These are phyloP conservation scores for Mimas tiliae DNA, from an alignment of 2,888 invertebrate species.

Conservation along the genomic window DNA sequence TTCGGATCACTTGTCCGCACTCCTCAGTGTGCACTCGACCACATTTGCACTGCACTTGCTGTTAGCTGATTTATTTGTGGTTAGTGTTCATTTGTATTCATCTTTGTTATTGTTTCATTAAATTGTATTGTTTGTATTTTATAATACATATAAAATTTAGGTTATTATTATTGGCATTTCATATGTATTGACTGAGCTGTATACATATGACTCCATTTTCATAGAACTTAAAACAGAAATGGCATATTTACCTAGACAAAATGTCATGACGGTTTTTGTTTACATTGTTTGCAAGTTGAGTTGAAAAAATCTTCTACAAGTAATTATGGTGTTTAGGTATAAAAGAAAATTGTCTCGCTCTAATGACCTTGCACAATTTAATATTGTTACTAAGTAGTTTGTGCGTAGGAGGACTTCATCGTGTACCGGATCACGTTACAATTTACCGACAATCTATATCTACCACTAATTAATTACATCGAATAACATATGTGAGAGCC, in stretches of 20 bases:
- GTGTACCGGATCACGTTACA: constrained; percentile 3
- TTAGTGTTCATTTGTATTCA: neutral
- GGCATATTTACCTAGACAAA: too few relatives aligned
- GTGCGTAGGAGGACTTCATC: neutral
- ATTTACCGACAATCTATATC: neutral
- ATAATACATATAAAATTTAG: too few relatives aligned
- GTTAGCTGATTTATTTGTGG: neutral
- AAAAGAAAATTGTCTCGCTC: too few relatives aligned
- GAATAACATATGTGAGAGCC: neutral
- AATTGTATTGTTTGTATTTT: too few relatives aligned
- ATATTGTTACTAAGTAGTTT: neutral
- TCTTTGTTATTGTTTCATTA: neutral
- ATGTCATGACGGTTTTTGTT: too few relatives aligned
- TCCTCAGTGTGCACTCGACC: neutral
- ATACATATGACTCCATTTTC: too few relatives aligned
- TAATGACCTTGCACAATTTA: constrained; percentile 12
- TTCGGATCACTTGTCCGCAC: neutral
- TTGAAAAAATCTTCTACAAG: too few relatives aligned
- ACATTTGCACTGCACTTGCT: neutral
- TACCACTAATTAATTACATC: neutral
- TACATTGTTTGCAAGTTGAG: too few relatives aligned
- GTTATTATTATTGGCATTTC: too few relatives aligned
- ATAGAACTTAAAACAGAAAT: too few relatives aligned
- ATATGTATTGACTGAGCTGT: too few relatives aligned
- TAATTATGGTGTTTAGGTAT: too few relatives aligned